Conservation (phyloP, 2,113 vertebrate genomes). For the Lycaon pictus region DNA sequence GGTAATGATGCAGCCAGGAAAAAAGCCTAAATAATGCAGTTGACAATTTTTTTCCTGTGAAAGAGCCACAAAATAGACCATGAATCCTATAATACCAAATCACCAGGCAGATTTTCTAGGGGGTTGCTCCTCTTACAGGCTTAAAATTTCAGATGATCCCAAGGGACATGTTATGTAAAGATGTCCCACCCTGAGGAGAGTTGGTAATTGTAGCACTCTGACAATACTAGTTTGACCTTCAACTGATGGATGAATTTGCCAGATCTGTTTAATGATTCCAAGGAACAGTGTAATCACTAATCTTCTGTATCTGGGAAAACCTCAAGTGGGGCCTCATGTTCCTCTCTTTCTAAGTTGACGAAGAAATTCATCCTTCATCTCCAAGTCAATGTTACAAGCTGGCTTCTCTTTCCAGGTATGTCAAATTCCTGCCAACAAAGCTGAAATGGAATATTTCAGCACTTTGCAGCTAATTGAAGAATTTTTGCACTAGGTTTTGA, state of each 20-base stretch:
- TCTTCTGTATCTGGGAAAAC: slow-evolving; percentile 8
- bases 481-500: slow-evolving; percentile 51
- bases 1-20: neutral
- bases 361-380: slow-evolving; percentile 60
- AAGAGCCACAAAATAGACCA: neutral
- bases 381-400: neutral
- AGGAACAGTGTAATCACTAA: neutral
- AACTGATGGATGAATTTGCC: neutral
- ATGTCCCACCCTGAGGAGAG: neutral
- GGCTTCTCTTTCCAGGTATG: slow-evolving; percentile 36
- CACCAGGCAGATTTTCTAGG: neutral
- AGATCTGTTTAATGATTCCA: slow-evolving; percentile 10
- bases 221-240: neutral
- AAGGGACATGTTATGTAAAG: neutral
- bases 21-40: neutral
- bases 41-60: neutral
- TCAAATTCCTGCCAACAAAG: slow-evolving; percentile 61
- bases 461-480: neutral
- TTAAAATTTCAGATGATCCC: neutral
- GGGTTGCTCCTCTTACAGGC: neutral
- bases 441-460: slow-evolving; percentile 11
- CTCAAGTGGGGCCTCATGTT: neutral
- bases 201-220: neutral
- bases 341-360: slow-evolving; percentile 39
- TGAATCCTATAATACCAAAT: neutral